Conservation (phyloP, 2,113 vertebrate species). For the Turdus rufiventris region DNA sequence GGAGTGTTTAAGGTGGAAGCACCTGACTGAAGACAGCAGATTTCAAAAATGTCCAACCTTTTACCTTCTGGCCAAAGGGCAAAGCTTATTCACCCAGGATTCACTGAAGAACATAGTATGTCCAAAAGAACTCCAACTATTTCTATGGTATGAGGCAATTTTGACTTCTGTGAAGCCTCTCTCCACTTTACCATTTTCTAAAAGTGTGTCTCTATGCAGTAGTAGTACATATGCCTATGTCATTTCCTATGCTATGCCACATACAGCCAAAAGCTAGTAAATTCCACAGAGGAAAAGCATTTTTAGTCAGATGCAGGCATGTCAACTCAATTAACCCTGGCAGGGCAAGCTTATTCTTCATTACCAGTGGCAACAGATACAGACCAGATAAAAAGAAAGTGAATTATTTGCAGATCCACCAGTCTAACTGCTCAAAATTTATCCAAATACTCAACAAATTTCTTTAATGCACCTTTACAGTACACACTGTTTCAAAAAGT, state of each 20-base stretch:
- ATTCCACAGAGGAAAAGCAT: background rate
- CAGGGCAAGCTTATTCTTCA: background rate
- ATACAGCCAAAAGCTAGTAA: background rate
- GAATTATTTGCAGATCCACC: background rate
- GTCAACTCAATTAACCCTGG: background rate
- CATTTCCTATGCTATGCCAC: background rate
- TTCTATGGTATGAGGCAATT: background rate
- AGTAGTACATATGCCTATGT: background rate
- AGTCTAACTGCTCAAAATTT: background rate
- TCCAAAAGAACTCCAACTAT: background rate
- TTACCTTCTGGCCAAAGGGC: background rate
- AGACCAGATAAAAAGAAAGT: background rate
- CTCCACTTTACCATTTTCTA: background rate
- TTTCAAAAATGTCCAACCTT: background rate
- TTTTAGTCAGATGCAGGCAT: background rate
- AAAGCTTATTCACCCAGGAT: background rate
- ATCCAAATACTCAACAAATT: background rate
- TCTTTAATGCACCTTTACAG: background rate
- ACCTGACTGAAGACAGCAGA: background rate
- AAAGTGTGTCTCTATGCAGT: background rate
- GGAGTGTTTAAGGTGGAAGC: background rate
- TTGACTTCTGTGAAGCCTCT: background rate
- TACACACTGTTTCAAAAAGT: background rate
- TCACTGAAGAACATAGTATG: background rate
- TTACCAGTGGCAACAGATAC: background rate